These are phyloP conservation scores for Salvelinus fontinalis DNA, from an alignment of 2,113 vertebrate genomes.

Conservation along the genomic window DNA sequence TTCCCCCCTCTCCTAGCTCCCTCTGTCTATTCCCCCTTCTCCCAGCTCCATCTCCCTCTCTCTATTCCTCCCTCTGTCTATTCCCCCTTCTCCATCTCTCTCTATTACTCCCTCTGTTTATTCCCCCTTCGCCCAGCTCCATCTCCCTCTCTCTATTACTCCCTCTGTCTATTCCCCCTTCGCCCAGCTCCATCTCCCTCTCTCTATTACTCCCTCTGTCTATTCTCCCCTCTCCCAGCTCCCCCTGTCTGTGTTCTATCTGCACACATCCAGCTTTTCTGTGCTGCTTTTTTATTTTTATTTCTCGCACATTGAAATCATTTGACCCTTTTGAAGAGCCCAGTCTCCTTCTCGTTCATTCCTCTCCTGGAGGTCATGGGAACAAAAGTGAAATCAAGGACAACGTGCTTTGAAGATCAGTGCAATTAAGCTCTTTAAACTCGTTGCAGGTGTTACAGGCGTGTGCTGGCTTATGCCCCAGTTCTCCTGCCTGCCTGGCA, in stretches of 20 bases:
- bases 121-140: no score
- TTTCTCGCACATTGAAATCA: slow-evolving; percentile 8
- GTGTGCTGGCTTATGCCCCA: neutral
- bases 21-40: neutral
- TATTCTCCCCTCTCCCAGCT: no score
- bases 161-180: no score
- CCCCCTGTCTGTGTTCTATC: neutral
- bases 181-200: no score
- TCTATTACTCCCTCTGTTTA: no score
- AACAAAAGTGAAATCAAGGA: slow-evolving; percentile 14
- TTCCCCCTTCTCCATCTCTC: no score
- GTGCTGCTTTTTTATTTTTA: slow-evolving; percentile 11
- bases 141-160: no score
- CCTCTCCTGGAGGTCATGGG: neutral
- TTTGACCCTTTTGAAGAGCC: slow-evolving; percentile 36
- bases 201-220: no score
- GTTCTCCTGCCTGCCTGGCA: no score
- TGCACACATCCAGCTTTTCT: neutral
- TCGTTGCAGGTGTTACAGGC: neutral
- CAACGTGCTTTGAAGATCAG: slow-evolving; percentile 5
- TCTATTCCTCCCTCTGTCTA: no score
- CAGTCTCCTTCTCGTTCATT: slow-evolving; percentile 2
- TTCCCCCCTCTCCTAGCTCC: no score
- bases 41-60: neutral
- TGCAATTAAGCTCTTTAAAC: slow-evolving; percentile 10